Evolutionary conservation across 2,113 vertebrate genomes (phyloP).

Genomic region (Motacilla alba): DNA sequence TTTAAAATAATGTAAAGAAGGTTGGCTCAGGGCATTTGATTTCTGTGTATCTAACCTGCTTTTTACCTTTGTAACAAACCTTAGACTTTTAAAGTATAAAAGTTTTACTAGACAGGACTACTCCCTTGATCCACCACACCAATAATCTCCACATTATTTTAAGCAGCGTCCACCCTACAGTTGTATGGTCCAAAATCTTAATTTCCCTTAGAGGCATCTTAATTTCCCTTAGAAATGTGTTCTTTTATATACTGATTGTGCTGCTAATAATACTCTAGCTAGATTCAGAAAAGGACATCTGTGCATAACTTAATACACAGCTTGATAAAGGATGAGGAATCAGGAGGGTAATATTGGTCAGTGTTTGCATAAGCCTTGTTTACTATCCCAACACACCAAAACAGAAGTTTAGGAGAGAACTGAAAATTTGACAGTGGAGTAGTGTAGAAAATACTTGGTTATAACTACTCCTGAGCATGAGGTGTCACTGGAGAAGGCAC

Average conservation of each 20-base stretch:
- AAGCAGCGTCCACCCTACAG: neutral
- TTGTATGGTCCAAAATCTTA: neutral
- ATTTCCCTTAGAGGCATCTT: neutral
- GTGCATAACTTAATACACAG: neutral
- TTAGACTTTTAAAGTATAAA: neutral
- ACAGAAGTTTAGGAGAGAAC: neutral
- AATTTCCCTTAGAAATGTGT: neutral
- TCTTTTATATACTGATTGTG: neutral
- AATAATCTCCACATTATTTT: neutral
- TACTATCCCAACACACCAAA: neutral
- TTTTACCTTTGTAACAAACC: neutral
- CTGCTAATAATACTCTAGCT: neutral
- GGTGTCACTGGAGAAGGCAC: neutral
- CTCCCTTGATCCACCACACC: neutral
- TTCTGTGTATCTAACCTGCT: neutral
- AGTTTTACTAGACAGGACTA: neutral
- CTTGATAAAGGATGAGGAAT: neutral
- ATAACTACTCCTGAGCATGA: neutral
- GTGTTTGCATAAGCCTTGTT: neutral
- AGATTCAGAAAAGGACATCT: neutral
- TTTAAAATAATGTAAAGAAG: neutral
- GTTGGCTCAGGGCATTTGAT: neutral
- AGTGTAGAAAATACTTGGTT: neutral
- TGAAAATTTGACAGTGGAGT: neutral
- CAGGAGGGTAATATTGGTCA: neutral